Percentiles rank a stretch among this genome's conserved stretches.
Evolutionary conservation across 2,888 invertebrate species (phyloP).

Genomic region (Pollenia amentaria): DNA sequence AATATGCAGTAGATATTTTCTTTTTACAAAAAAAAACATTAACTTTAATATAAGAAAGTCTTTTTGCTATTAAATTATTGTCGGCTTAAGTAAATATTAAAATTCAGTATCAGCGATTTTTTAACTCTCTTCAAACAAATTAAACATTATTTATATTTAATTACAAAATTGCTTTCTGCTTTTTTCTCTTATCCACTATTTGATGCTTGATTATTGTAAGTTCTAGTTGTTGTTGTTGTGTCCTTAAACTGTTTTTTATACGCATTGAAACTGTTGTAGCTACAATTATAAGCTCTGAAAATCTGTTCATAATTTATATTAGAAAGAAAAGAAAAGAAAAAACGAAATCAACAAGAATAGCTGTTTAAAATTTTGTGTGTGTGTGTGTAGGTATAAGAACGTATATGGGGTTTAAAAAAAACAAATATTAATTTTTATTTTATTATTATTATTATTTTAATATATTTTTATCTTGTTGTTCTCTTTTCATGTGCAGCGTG

Average conservation of each 20-base stretch:
- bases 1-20: no score
- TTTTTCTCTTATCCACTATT: not conserved
- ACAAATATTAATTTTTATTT: slow-evolving; percentile 81
- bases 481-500: slow-evolving; percentile 89
- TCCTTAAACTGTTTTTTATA: slow-evolving; percentile 34
- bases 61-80: not conserved
- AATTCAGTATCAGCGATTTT: not conserved
- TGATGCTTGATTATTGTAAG: slow-evolving; percentile 8
- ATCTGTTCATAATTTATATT: slow-evolving; percentile 73
- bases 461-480: slow-evolving; percentile 46
- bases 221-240: slow-evolving; percentile 38
- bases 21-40: no score
- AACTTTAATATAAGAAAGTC: no score
- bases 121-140: not conserved
- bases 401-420: slow-evolving; percentile 74
- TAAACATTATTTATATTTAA: slow-evolving; percentile 2
- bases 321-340: slow-evolving; percentile 10
- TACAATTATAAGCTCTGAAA: slow-evolving; percentile 68
- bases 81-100: slow-evolving; percentile 15
- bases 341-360: slow-evolving; percentile 21
- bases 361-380: slow-evolving; percentile 75
- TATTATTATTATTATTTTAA: slow-evolving; percentile 76
- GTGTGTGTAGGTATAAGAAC: not conserved
- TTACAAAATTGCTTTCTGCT: not conserved
- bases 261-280: slow-evolving; percentile 5